phyloP scores from a whole-genome alignment of 2,888 invertebrate genomes.

The Cephus sareptanus region DNA sequence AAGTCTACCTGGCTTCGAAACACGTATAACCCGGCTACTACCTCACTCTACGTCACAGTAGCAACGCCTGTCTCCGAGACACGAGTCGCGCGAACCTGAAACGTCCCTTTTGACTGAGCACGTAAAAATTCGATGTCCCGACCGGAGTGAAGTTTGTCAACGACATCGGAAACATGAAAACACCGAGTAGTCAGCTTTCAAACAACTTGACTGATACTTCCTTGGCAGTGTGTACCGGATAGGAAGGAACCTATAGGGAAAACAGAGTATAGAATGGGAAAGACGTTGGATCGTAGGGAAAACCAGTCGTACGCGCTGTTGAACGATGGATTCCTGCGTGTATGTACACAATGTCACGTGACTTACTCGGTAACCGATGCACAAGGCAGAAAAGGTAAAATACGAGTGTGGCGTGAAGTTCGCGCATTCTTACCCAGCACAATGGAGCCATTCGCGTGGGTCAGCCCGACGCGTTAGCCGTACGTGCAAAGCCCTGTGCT shows the following conservation, averaged over 20 bases:
- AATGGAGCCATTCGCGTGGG: constrained; percentile 33
- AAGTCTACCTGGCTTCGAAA: neutral
- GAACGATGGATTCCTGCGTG: neutral
- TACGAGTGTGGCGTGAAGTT: neutral
- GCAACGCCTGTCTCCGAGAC: neutral
- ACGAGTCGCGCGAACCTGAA: neutral
- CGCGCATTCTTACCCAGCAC: constrained; percentile 22
- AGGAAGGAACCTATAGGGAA: neutral
- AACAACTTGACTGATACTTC: constrained; percentile 12
- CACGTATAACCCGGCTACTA: neutral
- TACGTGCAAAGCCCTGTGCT: constrained; percentile 6
- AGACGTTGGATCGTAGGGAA: neutral
- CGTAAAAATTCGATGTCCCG: neutral
- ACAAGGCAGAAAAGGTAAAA: neutral
- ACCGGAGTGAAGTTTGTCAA: neutral
- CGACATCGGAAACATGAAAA: constrained; percentile 10
- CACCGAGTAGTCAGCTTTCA: constrained; percentile 15
- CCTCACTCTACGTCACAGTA: neutral
- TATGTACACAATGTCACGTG: neutral
- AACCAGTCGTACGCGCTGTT: neutral
- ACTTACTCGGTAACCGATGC: neutral
- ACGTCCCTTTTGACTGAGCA: neutral
- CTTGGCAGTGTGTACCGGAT: neutral
- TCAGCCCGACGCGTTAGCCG: constrained; percentile 19
- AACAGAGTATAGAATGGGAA: neutral